Conservation (phyloP, 23 tunicate genomes). For the Clavelina lepadiformis region DNA sequence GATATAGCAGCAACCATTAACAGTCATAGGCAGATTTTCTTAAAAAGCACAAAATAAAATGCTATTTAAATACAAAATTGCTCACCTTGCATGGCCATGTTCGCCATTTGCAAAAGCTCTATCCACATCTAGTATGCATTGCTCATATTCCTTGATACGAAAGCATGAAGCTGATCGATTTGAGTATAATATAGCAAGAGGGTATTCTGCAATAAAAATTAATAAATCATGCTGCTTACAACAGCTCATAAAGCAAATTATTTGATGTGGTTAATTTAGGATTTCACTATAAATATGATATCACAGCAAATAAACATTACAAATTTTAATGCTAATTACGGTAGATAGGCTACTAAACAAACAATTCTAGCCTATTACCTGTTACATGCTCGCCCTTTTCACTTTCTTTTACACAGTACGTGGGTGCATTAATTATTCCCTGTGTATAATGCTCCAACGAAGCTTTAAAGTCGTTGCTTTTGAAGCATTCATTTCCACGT, state of each 20-base stretch:
- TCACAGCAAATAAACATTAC: too few species aligned
- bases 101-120: constrained; percentile 31
- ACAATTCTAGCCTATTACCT: not conserved
- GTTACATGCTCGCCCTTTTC: not conserved
- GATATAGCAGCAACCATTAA: too few species aligned
- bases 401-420: not conserved
- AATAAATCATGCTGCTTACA: too few species aligned
- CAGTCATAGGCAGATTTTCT: too few species aligned
- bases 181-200: constrained; percentile 12
- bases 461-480: constrained; percentile 3
- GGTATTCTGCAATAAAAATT: constrained; percentile 21
- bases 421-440: constrained; percentile 18
- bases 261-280: too few species aligned
- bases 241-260: not conserved
- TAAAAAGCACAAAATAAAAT: too few species aligned
- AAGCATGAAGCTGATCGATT: constrained; percentile 35
- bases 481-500: not conserved
- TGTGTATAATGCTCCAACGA: constrained; percentile 18
- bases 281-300: too few species aligned
- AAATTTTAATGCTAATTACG: too few species aligned
- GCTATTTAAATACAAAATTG: too few species aligned
- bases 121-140: constrained; percentile 16
- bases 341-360: not conserved
- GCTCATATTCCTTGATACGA: constrained; percentile 32
- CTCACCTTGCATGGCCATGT: constrained; percentile 15